Evolutionary conservation across 1,140 invertebrate species (phyloP), one percentile per base, ranked within the genome.

Genomic region (Penaeus vannamei): DNA sequence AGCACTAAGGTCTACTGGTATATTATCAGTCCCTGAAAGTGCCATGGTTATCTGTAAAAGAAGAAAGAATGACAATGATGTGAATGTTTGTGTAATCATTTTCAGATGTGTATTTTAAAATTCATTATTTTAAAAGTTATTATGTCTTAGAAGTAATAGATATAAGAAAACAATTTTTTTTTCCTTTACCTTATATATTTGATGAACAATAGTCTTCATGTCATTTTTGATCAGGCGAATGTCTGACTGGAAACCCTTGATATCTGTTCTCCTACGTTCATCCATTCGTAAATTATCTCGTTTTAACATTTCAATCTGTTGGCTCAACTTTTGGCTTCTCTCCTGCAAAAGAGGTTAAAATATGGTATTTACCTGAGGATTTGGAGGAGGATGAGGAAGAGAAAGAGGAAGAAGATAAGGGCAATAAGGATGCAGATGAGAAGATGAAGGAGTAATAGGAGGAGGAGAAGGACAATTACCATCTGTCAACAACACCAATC

Each of bases 281-380:
- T 86, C 84, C 36, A 89, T 26, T 29, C 66, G 59, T 62, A 59
- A 69, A 20, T 42, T 76, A 53, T 88, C 62, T 19, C 86, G 64
- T 46, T 89, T 89, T 19, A 89, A 53, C 77, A 89, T 81, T 36
- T 91, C 87, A 79, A 91, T 72, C 69, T 90, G 86, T 46, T 85
- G 66, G 23, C 29, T 19, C 17, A 90, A 82, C 42, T 84, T 87
- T 36, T 90, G 81, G 62, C 66, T 90, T 62, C 82, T 53, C 46
- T 90, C 86, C 89, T 90, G 22, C 29, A n/a, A 84, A 59, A 86
- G 77, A 60, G 79, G 64, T 72, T 76, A n/a, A 69, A 83, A 64
- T 46, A 61, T 79, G 29, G 23, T 26, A 7, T 20, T 29, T 10
- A 20, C n/a, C 42, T 62, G 32, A 20, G 22, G 76, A 85, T n/a